A percentile compares a stretch with the other conserved stretches of the same genome.
These are phyloP conservation scores for Pseudomyrmex gracilis DNA, from an alignment of 1,140 invertebrate genomes.

Conservation along the genomic window DNA sequence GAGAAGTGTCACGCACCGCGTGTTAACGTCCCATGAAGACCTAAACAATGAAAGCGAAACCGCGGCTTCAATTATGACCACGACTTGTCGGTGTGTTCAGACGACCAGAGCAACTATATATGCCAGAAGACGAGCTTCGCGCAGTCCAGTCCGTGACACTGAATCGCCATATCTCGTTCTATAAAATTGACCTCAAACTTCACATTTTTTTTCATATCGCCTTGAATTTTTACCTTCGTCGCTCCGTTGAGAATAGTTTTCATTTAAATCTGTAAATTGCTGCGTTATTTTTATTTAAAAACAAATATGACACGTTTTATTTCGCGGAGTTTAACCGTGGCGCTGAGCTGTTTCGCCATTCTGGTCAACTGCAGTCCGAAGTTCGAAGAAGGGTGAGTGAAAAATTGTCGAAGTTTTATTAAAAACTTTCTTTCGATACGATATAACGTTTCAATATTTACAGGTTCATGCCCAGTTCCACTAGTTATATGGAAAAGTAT, in stretches of 20 bases:
- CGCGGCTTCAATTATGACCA: conserved; percentile 79
- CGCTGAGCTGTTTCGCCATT: conserved; percentile 50
- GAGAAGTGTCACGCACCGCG: conserved; percentile 78
- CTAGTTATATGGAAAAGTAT: conserved; percentile 79
- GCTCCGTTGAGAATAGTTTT: background rate
- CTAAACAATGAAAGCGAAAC: conserved; percentile 84
- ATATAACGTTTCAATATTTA: conserved; percentile 16
- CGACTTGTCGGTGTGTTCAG: conserved; percentile 73
- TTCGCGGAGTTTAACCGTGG: conserved; percentile 14
- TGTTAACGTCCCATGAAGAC: conserved; percentile 78
- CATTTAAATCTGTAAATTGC: background rate
- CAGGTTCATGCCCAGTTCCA: conserved; percentile 83
- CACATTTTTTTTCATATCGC: background rate
- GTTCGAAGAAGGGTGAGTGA: conserved; percentile 80
- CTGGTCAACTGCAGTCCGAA: conserved; percentile 77
- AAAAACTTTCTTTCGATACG: background rate
- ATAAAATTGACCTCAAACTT: background rate
- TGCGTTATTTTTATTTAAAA: conserved; percentile 17
- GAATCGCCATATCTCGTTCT: conserved; percentile 3
- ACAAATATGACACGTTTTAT: conserved; percentile 50
- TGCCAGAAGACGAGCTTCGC: conserved; percentile 68
- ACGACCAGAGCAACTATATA: conserved; percentile 80
- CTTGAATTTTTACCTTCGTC: background rate
- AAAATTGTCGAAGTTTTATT: no score
- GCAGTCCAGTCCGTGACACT: conserved; percentile 64